Percentiles rank a stretch among this genome's conserved stretches.
phyloP scores from a whole-genome alignment of 1,140 invertebrate species.

The Zaprionus kolodkinae region DNA sequence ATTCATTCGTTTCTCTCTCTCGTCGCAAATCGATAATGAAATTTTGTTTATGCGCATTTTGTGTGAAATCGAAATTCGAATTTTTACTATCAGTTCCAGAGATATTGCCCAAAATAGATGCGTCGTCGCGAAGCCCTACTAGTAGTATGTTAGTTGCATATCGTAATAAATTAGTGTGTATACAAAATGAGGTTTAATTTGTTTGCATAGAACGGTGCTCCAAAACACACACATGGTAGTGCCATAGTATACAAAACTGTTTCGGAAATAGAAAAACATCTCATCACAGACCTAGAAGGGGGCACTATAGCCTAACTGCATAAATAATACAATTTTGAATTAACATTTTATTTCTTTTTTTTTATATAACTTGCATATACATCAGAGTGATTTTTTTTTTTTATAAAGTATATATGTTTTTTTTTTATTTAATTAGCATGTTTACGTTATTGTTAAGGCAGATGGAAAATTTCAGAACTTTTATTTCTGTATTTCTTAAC shows the following conservation, averaged over 20 bases:
- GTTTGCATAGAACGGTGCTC: neutral
- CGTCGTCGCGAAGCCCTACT: constrained; percentile 28
- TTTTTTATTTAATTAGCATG: constrained; percentile 4
- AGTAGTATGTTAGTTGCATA: constrained; percentile 23
- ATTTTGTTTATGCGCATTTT: constrained; percentile 40
- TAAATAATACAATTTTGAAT: neutral
- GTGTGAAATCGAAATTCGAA: constrained; percentile 20
- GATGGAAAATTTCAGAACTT: neutral
- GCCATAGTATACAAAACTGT: neutral
- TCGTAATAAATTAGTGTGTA: constrained; percentile 6
- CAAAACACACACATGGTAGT: neutral
- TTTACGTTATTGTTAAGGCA: neutral
- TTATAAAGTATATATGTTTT: neutral
- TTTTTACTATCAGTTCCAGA: constrained; percentile 1
- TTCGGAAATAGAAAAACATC: neutral
- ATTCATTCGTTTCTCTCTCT: neutral
- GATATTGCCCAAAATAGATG: constrained; percentile 14
- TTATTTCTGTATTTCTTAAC: neutral
- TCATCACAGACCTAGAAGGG: no score
- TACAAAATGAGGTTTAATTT: constrained; percentile 14
- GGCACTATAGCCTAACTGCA: neutral
- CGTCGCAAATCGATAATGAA: constrained; percentile 36
- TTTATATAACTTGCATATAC: neutral
- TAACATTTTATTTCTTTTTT: constrained; percentile 7
- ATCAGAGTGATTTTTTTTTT: neutral